Base-by-base conservation (phyloP, 2,113 vertebrate species). In the Melanerpes aurifrons region DNA sequence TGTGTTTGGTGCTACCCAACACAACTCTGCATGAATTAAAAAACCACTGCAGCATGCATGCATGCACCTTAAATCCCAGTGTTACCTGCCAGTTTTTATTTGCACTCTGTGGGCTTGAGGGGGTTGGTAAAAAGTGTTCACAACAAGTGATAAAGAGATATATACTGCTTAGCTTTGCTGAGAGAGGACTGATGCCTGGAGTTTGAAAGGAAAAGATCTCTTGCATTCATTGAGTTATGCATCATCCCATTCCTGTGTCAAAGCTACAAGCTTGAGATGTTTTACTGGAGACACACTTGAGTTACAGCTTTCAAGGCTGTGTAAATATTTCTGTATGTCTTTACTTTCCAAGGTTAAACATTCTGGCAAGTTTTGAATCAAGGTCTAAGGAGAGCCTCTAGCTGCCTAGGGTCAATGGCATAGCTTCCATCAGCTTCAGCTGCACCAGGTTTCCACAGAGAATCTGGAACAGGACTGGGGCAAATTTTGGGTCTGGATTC, bases 41-140 rank as follows among this genome's bases (percentile, higher is more conserved):
- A 74, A 7, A 4, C 2, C 21, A 66, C 58, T 78, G 68, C 47
- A 47, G 35, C 54, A 50, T 35, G 67, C 74, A 80, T 35, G 45
- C 81, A 74, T 53, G 66, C 32, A 48, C 67, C 50, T 93, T 91
- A 82, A 86, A 53, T 93, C 94, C 83, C 11, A 67, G 82, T 35
- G 72, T 56, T 71, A 77, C 80, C 50, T 96, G 61, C 73, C 85
- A 89, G 58, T 76, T 89, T 94, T 96, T 92, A 82, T 92, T 91
- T 89, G 82, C 22, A 82, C 25, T 93, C 77, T 50, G 21, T 59
- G 32, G 74, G 22, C 61, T 73, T 81, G 45, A 92, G 78, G 47
- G 54, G 63, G 87, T 92, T 90, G 77, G 77, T 93, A 96, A 96
- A 95, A 97, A 75, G 80, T 31, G 58, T 92, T 95, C 82, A 73